Evolutionary conservation across 2,113 vertebrate species (phyloP).

Genomic region (Mormyrus lacerda): DNA sequence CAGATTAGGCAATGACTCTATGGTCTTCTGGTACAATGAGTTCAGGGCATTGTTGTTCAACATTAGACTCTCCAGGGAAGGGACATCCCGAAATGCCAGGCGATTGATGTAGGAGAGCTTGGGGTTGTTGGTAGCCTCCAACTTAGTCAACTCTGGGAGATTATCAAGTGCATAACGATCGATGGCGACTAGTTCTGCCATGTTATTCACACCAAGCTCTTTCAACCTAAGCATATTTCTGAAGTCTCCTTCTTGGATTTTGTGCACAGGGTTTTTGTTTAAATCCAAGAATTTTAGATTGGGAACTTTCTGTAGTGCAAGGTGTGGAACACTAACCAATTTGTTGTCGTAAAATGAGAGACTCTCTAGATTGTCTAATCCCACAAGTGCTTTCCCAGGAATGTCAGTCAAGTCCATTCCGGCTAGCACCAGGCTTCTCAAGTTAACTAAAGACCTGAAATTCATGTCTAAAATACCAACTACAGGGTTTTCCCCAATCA

Average conservation of each 20-base stretch:
- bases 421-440: conserved; percentile 88
- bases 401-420: conserved; percentile 93
- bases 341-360: conserved; percentile 97
- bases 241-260: conserved; percentile 93
- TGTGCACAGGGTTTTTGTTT: conserved; percentile 93
- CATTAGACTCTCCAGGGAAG: conserved; percentile 94
- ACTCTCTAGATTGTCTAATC: conserved; percentile 87
- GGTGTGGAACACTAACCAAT: conserved; percentile 80
- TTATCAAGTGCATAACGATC: conserved; percentile 89
- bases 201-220: conserved; percentile 93
- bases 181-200: conserved; percentile 88
- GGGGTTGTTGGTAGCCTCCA: conserved; percentile 95
- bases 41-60: conserved; percentile 92
- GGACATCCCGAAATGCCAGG: conserved; percentile 82
- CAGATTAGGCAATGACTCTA: conserved; percentile 84
- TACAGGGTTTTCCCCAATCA: conserved; percentile 97
- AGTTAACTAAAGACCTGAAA: conserved; percentile 79
- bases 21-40: conserved; percentile 82
- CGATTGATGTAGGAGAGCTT: conserved; percentile 87
- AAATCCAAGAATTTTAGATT: conserved; percentile 95
- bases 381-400: conserved; percentile 84
- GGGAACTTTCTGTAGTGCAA: conserved; percentile 84
- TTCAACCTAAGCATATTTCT: conserved; percentile 87
- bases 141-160: conserved; percentile 76
- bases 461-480: conserved; percentile 92